phyloP scores from a whole-genome alignment of 1,140 invertebrate genomes.

The Sinella curviseta region DNA sequence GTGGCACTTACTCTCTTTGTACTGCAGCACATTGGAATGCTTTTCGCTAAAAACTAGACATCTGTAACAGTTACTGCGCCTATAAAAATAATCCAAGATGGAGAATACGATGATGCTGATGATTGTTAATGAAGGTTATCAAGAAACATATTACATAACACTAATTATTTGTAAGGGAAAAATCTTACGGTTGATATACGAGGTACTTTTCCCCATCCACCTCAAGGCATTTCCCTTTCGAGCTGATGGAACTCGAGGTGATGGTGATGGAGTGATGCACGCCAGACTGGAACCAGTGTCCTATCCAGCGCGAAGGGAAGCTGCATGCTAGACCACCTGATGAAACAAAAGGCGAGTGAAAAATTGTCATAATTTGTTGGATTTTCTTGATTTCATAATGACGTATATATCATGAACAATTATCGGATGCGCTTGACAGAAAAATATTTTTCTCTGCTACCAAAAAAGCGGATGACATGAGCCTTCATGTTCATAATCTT shows the following conservation, averaged over 20 bases:
- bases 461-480: slow-evolving; percentile 27
- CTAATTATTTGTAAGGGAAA: too few species aligned
- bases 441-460: neutral
- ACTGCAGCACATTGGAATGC: slow-evolving; percentile 66
- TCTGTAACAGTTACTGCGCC: slow-evolving; percentile 59
- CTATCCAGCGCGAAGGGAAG: slow-evolving; percentile 1
- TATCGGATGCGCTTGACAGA: neutral
- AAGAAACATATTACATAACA: too few species aligned
- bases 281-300: slow-evolving; percentile 74
- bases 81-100: slow-evolving; percentile 42
- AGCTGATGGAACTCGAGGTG: slow-evolving; percentile 68
- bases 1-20: slow-evolving; percentile 64
- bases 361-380: neutral
- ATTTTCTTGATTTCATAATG: too few species aligned
- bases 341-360: neutral
- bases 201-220: slow-evolving; percentile 72
- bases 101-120: neutral
- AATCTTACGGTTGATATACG: slow-evolving; percentile 69
- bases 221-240: slow-evolving; percentile 73
- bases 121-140: neutral
- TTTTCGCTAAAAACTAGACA: slow-evolving; percentile 65
- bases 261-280: slow-evolving; percentile 65
- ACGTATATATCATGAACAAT: too few species aligned
- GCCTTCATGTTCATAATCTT: slow-evolving; percentile 4
- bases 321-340: neutral